Percentiles rank a stretch among this genome's conserved stretches.
These are phyloP conservation scores for Drosophila sucinea DNA, from an alignment of 1,140 invertebrate species.

Conservation along the genomic window DNA sequence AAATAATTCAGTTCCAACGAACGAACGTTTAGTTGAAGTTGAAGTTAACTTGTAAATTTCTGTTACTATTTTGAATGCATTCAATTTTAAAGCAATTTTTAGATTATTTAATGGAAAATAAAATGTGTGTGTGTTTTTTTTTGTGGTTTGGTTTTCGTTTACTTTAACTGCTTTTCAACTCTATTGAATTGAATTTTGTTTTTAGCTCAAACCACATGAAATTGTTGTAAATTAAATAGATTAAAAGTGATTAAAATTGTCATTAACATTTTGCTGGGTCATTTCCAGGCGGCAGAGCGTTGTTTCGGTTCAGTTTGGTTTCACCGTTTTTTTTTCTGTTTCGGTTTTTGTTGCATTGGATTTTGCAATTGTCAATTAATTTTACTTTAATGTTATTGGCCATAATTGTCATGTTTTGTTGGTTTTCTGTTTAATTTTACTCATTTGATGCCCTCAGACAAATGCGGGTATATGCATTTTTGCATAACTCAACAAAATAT, in stretches of 20 bases:
- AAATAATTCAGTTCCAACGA: neutral
- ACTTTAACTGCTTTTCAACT: neutral
- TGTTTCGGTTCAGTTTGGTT: neutral
- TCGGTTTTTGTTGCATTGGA: slow-evolving; percentile 22
- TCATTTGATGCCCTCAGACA: neutral
- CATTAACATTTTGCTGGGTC: slow-evolving; percentile 44
- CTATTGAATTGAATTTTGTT: slow-evolving; percentile 4
- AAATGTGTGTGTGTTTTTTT: neutral
- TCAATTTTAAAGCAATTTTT: too few species aligned
- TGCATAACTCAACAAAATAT: too few species aligned
- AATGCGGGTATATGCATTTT: slow-evolving; percentile 12
- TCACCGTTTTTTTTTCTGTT: slow-evolving; percentile 6
- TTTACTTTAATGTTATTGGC: slow-evolving; percentile 63
- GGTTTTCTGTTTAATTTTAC: neutral
- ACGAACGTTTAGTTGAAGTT: neutral
- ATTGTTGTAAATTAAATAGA: slow-evolving; percentile 35
- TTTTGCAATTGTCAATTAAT: slow-evolving; percentile 62
- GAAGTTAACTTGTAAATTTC: neutral
- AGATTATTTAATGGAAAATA: neutral
- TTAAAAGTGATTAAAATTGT: slow-evolving; percentile 59
- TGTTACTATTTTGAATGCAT: too few species aligned
- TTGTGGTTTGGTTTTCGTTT: neutral
- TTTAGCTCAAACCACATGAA: neutral
- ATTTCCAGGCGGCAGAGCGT: neutral
- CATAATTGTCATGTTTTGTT: slow-evolving; percentile 61